Conservation (phyloP, 2,113 vertebrate species). For the Ochotona princeps region DNA sequence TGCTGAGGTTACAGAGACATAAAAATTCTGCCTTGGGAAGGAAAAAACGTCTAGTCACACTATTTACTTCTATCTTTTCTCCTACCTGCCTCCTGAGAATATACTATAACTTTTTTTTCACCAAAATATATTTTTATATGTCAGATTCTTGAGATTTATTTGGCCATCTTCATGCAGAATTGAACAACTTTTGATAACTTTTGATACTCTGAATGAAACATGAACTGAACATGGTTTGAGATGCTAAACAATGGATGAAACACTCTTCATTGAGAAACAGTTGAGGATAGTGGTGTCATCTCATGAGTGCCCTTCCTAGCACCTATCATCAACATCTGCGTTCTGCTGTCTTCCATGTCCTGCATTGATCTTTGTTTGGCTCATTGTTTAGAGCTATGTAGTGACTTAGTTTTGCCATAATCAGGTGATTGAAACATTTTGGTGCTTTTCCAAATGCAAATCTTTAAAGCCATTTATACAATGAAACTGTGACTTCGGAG, state of each 20-base stretch:
- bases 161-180: neutral
- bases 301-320: neutral
- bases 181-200: neutral
- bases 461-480: slow-evolving; percentile 65
- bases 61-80: slow-evolving; percentile 30
- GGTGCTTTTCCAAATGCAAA: slow-evolving; percentile 52
- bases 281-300: neutral
- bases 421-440: slow-evolving; percentile 64
- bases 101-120: neutral
- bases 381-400: slow-evolving; percentile 50
- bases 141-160: neutral
- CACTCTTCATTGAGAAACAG: neutral
- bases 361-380: slow-evolving; percentile 27
- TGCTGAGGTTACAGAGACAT: slow-evolving; percentile 53
- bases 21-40: slow-evolving; percentile 48
- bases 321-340: neutral
- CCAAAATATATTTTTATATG: slow-evolving; percentile 2
- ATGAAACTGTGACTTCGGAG: slow-evolving; percentile 53
- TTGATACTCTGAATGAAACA: neutral
- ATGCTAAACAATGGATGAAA: neutral
- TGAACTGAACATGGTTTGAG: neutral
- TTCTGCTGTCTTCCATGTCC: slow-evolving; percentile 14
- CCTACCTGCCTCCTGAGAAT: neutral
- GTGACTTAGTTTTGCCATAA: slow-evolving; percentile 58
- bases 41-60: neutral